Evolutionary conservation across 1,140 invertebrate species (phyloP).

Genomic region (Drosophila carrolli): DNA sequence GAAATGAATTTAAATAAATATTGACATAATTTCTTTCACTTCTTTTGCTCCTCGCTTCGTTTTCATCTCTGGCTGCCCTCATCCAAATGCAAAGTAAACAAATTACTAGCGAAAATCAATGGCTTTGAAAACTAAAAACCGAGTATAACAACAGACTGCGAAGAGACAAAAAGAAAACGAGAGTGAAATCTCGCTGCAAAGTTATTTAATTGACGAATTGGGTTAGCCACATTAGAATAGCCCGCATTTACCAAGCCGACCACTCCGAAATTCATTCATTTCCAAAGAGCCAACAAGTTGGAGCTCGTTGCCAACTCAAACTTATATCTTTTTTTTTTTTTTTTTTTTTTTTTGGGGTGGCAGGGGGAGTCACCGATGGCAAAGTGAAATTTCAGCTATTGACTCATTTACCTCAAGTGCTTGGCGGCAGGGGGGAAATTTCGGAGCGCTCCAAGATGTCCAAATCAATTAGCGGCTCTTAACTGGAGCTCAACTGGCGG

Average conservation of each 20-base stretch:
- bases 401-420: constrained; percentile 44
- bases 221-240: constrained; percentile 54
- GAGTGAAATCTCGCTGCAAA: constrained; percentile 73
- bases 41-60: constrained; percentile 22
- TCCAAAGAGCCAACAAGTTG: constrained; percentile 24
- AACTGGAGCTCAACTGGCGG: constrained; percentile 38
- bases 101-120: constrained; percentile 41
- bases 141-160: constrained; percentile 16
- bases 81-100: constrained; percentile 40
- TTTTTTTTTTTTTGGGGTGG: neutral
- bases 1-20: constrained; percentile 82
- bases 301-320: constrained; percentile 22
- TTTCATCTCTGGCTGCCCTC: constrained; percentile 11
- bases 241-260: neutral
- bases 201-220: constrained; percentile 72
- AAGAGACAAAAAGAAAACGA: constrained; percentile 62
- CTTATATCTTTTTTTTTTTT: neutral
- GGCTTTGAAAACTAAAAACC: constrained; percentile 20
- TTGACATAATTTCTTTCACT: constrained; percentile 79
- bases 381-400: constrained; percentile 59
- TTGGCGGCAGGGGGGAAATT: neutral
- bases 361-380: constrained; percentile 35
- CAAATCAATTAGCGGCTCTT: constrained; percentile 60
- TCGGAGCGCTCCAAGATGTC: constrained; percentile 28
- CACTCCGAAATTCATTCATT: constrained; percentile 19